Evolutionary conservation across 2,797 vertebrate genomes (phyloP).

Genomic region (Urophycis tenuis): DNA sequence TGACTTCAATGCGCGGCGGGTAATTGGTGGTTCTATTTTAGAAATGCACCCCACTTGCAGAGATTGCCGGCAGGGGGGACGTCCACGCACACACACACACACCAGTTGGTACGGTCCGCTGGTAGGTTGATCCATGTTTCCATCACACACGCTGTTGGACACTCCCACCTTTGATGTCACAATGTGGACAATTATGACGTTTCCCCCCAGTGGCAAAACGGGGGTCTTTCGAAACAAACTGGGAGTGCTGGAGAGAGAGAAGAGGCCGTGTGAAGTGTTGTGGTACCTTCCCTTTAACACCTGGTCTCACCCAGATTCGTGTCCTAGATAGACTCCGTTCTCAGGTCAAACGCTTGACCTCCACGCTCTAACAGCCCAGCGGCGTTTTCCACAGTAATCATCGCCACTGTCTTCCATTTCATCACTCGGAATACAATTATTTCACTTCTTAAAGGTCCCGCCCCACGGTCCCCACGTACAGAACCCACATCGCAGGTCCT

Average conservation of each 20-base stretch:
- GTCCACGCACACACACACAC: neutral
- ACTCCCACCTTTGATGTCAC: neutral
- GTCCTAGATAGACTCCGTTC: neutral
- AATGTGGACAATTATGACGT: neutral
- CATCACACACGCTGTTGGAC: neutral
- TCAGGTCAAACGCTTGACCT: neutral
- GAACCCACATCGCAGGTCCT: too few species aligned
- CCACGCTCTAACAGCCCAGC: neutral
- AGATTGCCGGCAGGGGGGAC: too few species aligned
- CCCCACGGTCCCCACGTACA: neutral
- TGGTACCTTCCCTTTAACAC: neutral
- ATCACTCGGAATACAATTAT: neutral
- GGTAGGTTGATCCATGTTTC: neutral
- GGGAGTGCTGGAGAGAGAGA: neutral
- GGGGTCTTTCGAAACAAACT: neutral
- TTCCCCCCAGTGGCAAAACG: neutral
- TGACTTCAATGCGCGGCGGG: neutral
- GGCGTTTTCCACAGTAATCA: neutral
- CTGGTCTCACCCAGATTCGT: neutral
- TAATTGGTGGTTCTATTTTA: neutral
- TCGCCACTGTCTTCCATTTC: neutral
- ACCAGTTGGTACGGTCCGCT: too few species aligned
- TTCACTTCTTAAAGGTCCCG: neutral
- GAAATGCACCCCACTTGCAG: neutral
- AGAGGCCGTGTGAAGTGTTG: neutral